Evolutionary conservation across 2,888 invertebrate genomes (phyloP).

Genomic region (Venusia cambrica): DNA sequence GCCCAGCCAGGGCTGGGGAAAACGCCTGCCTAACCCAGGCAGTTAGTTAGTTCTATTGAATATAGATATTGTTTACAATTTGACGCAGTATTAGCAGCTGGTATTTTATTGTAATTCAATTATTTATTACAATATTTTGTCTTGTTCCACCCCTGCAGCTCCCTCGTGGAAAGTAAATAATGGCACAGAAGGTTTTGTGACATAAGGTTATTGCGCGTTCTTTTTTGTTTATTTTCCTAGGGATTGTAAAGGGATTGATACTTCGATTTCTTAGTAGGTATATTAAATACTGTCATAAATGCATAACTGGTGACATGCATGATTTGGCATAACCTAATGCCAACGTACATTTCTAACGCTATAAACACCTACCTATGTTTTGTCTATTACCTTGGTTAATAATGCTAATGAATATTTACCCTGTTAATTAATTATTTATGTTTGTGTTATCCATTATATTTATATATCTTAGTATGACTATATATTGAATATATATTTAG

Average conservation of each 20-base stretch:
- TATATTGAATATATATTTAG: too few relatives aligned
- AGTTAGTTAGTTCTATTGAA: slow-evolving; percentile 52
- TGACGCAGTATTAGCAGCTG: slow-evolving; percentile 31
- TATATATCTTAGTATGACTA: too few relatives aligned
- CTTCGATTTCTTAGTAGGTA: too few relatives aligned
- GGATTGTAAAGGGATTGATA: slow-evolving; percentile 2
- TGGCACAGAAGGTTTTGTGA: slow-evolving; percentile 16
- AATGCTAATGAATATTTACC: too few relatives aligned
- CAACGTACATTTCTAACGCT: too few relatives aligned
- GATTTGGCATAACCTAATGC: too few relatives aligned
- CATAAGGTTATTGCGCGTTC: slow-evolving; percentile 10
- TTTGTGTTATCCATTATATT: too few relatives aligned
- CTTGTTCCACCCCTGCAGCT: slow-evolving; percentile 22
- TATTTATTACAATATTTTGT: slow-evolving; percentile 30
- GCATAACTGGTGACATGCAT: too few relatives aligned
- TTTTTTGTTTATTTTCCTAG: slow-evolving; percentile 8
- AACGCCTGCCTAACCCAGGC: slow-evolving; percentile 46
- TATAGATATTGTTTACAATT: slow-evolving; percentile 34
- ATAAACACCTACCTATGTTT: too few relatives aligned
- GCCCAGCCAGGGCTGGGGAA: slow-evolving; percentile 47
- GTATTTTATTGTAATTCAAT: slow-evolving; percentile 36
- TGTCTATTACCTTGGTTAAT: too few relatives aligned
- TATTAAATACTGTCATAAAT: too few relatives aligned
- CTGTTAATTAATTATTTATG: too few relatives aligned
- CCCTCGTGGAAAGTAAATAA: slow-evolving; percentile 16